These are phyloP conservation scores for Knipowitschia caucasica DNA, from an alignment of 2,797 vertebrate species.

Conservation along the genomic window DNA sequence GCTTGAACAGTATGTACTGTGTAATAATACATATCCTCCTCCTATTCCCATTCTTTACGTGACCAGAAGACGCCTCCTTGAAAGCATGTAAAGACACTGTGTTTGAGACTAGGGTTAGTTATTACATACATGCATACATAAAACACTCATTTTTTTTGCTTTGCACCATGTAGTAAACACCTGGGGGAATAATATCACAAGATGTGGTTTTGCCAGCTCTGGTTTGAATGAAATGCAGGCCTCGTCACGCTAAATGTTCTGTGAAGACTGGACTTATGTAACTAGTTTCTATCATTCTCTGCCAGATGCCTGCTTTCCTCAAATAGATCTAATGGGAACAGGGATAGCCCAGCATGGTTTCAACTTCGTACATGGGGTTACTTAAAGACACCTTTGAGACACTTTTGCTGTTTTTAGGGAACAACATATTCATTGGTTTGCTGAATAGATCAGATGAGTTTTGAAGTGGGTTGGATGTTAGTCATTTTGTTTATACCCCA, in stretches of 20 bases:
- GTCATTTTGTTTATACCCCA: too few relatives aligned
- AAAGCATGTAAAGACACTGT: not conserved
- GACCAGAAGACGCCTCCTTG: too few relatives aligned
- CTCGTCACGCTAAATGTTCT: not conserved
- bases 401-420: too few relatives aligned
- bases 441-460: too few relatives aligned
- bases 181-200: not conserved
- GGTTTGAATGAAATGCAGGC: not conserved
- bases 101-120: not conserved
- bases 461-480: too few relatives aligned
- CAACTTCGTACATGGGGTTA: not conserved
- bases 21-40: not conserved
- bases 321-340: conserved; percentile 4
- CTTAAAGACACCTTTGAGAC: not conserved
- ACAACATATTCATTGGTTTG: too few relatives aligned
- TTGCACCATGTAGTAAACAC: not conserved
- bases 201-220: not conserved
- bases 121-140: not conserved
- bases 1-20: not conserved
- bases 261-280: not conserved
- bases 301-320: not conserved
- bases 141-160: not conserved
- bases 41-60: not conserved
- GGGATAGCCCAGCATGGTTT: not conserved
- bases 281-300: not conserved